Conservation (phyloP, 2,888 invertebrate genomes). For the Drosophila helvetica region DNA sequence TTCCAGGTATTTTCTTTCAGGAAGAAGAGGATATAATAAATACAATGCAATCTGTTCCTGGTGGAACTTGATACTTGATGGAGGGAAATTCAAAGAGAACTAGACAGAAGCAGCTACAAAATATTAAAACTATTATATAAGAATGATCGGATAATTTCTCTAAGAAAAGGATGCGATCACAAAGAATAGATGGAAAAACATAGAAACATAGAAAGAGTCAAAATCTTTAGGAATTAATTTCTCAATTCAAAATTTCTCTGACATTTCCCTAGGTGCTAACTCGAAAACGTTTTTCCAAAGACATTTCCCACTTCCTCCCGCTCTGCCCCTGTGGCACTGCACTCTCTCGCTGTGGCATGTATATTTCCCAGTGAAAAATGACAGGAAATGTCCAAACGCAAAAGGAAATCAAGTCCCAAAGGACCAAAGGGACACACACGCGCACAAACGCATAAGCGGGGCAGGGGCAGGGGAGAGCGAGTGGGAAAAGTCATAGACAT, state of each 20-base stretch:
- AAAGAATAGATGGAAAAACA: too few relatives aligned
- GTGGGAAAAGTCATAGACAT: constrained; percentile 32
- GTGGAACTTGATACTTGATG: too few relatives aligned
- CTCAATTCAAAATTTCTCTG: not conserved
- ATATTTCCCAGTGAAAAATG: constrained; percentile 56
- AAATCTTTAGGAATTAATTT: not conserved
- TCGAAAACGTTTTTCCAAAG: constrained; percentile 45
- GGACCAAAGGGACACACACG: constrained; percentile 61
- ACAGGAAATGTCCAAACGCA: constrained; percentile 66
- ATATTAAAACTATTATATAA: too few relatives aligned
- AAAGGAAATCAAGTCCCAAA: constrained; percentile 72
- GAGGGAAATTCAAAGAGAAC: too few relatives aligned
- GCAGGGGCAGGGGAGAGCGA: not conserved
- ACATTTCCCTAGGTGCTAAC: constrained; percentile 70
- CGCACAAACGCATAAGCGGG: constrained; percentile 4
- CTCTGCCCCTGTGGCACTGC: constrained; percentile 14
- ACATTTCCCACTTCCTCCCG: not conserved
- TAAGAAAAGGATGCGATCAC: too few relatives aligned
- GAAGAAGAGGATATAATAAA: too few relatives aligned
- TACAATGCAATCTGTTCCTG: too few relatives aligned
- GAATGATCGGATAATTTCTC: too few relatives aligned
- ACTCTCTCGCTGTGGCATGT: constrained; percentile 12
- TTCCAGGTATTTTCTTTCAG: too few relatives aligned
- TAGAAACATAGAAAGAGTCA: not conserved
- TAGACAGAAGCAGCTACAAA: too few relatives aligned